Conservation (phyloP, 2,888 invertebrate species). For the Andrena dorsata region DNA sequence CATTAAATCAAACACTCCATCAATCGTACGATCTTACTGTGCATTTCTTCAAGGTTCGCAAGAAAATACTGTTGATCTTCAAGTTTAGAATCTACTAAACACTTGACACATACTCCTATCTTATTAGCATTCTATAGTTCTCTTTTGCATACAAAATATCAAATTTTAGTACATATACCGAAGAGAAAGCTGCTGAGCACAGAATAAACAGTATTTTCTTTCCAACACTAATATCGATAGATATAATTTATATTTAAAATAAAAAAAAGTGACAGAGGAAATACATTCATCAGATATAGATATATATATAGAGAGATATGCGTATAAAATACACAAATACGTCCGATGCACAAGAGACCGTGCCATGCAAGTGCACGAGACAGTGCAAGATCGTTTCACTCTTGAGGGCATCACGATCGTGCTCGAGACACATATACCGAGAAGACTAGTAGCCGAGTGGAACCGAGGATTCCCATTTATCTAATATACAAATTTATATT, state of each 20-base stretch:
- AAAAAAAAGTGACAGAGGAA: slow-evolving; percentile 11
- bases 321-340: slow-evolving; percentile 49
- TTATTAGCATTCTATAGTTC: background rate
- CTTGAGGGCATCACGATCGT: slow-evolving; percentile 52
- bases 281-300: slow-evolving; percentile 47
- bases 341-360: slow-evolving; percentile 67
- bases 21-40: slow-evolving; percentile 22
- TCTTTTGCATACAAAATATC: background rate
- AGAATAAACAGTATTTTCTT: slow-evolving; percentile 21
- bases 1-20: slow-evolving; percentile 50
- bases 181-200: background rate
- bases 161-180: too few relatives aligned
- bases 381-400: slow-evolving; percentile 68
- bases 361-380: slow-evolving; percentile 77
- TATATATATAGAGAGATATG: slow-evolving; percentile 33
- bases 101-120: background rate
- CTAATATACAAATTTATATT: slow-evolving; percentile 23
- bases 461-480: slow-evolving; percentile 28
- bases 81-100: background rate
- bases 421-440: slow-evolving; percentile 42
- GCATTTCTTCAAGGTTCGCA: slow-evolving; percentile 3
- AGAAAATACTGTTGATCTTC: slow-evolving; percentile 27
- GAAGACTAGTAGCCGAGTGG: slow-evolving; percentile 38
- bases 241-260: slow-evolving; percentile 29
- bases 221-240: slow-evolving; percentile 17